Percentiles rank a stretch among this genome's conserved stretches.
Evolutionary conservation across 2,888 invertebrate species (phyloP).

Genomic region (Cecidostiba fungosa): DNA sequence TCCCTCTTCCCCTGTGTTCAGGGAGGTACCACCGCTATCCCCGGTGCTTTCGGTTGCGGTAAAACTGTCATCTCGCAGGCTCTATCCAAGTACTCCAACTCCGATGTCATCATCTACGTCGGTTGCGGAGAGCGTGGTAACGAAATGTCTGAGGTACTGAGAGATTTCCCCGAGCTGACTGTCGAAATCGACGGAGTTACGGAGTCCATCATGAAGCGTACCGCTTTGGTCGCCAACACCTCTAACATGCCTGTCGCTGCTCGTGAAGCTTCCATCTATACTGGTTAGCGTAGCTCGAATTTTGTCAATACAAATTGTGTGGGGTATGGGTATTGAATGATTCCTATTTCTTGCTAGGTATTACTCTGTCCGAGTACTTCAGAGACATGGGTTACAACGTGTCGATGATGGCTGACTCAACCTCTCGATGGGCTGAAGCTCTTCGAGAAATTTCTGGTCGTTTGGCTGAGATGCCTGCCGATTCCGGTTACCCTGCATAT

Average conservation of each 20-base stretch:
- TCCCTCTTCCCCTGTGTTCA: conserved; percentile 99
- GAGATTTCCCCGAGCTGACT: conserved; percentile 99
- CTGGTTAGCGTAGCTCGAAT: conserved; percentile 82
- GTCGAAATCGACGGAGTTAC: conserved; percentile 98
- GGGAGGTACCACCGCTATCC: conserved; percentile 99
- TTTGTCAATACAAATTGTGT: background rate
- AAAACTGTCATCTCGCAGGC: conserved; percentile 99
- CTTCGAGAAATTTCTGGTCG: conserved; percentile 99
- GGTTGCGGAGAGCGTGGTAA: conserved; percentile 99
- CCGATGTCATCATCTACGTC: conserved; percentile 99
- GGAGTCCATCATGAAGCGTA: conserved; percentile 99
- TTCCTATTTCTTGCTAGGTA: conserved; percentile 83
- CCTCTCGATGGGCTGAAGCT: conserved; percentile 99
- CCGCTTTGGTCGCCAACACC: conserved; percentile 99
- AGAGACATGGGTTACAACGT: conserved; percentile 99
- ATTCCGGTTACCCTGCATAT: conserved; percentile 99
- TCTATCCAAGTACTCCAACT: conserved; percentile 99
- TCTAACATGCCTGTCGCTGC: conserved; percentile 99
- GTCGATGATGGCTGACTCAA: conserved; percentile 99
- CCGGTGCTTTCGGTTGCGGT: conserved; percentile 99
- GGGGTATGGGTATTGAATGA: background rate
- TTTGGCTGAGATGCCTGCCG: conserved; percentile 99
- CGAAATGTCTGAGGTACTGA: conserved; percentile 99
- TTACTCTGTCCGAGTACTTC: conserved; percentile 99
- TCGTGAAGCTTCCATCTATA: conserved; percentile 99